Base-by-base conservation (phyloP, 2,113 vertebrate genomes). In the Rousettus leschenaultii region DNA sequence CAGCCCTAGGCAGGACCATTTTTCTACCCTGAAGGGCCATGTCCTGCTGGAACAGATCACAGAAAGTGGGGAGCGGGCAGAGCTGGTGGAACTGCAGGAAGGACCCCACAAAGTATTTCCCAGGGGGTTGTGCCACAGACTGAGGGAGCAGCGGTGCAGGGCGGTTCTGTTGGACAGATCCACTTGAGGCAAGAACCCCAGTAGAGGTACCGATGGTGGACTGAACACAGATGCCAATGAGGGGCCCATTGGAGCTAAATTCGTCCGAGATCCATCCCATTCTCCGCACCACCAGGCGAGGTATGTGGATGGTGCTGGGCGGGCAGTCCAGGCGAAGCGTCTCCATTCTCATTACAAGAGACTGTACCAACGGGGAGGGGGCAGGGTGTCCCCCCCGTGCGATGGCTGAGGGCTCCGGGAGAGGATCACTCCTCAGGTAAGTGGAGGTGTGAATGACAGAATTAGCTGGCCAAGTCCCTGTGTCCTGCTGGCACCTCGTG, bases 161-260 rank as follows among this genome's bases (percentile, higher is more conserved):
- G 21, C 11, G 12, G 0, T 16, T 19, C 30, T 33, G 12, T 51
- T 71, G 63, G 91, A 15, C 45, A 0, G 16, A 53, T 28, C 61
- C 33, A 24, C 22, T 43, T 30, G 40, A 53, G 51, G 78, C 24
- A 24, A 75, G 38, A 16, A 13, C 33, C 40, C 59, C 66, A 18
- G 12, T 0, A 4, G 30, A 12, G 74, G 80, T 2, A 43, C 51
- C 8, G 1, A 7, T 2, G 26, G 35, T 5, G 10, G 43, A 14
- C 43, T 38, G 19, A 35, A 55, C 40, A 7, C 10, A 18, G 68
- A 21, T 14, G 51, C 55, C 38, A 7, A 9, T 19, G 70, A 21
- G 40, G 33, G 79, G 14, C 55, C 28, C 21, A 8, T 0, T 53
- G 43, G 45, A n/a, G 43, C 7, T 28, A 9, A 30, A 0, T 24